Conservation (phyloP, 2,113 vertebrate species). For the Heliornis fulica region DNA sequence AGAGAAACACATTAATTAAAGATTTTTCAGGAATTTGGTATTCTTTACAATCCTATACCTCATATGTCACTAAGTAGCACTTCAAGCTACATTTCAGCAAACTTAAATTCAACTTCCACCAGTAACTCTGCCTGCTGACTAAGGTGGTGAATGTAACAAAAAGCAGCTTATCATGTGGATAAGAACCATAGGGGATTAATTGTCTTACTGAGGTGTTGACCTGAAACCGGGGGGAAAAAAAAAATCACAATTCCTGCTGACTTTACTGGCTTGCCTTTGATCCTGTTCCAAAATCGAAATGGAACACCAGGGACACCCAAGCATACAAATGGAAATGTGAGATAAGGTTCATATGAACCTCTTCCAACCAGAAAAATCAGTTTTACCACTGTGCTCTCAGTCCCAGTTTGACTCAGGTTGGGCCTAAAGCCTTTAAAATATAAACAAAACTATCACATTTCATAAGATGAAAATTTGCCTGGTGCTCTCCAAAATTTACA, state of each 20-base stretch:
- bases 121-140: neutral
- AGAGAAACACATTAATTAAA: neutral
- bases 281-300: constrained; percentile 2
- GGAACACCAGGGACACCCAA: neutral
- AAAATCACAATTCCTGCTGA: neutral
- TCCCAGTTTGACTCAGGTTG: neutral
- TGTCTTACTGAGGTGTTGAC: neutral
- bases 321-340: neutral
- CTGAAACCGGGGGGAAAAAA: neutral
- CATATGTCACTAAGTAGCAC: neutral
- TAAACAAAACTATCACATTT: neutral
- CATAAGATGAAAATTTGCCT: neutral
- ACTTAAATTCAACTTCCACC: neutral
- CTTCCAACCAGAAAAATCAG: constrained; percentile 16
- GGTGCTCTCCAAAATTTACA: neutral
- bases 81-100: neutral
- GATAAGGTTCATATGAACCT: constrained; percentile 32
- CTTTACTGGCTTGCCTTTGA: neutral
- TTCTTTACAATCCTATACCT: neutral
- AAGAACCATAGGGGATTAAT: neutral
- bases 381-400: neutral
- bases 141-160: neutral
- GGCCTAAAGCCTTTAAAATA: neutral
- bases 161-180: neutral
- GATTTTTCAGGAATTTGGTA: neutral